A percentile compares a stretch with the other conserved stretches of the same genome.
These are phyloP conservation scores for Laothoe populi DNA, from an alignment of 2,888 invertebrate species.

Conservation along the genomic window DNA sequence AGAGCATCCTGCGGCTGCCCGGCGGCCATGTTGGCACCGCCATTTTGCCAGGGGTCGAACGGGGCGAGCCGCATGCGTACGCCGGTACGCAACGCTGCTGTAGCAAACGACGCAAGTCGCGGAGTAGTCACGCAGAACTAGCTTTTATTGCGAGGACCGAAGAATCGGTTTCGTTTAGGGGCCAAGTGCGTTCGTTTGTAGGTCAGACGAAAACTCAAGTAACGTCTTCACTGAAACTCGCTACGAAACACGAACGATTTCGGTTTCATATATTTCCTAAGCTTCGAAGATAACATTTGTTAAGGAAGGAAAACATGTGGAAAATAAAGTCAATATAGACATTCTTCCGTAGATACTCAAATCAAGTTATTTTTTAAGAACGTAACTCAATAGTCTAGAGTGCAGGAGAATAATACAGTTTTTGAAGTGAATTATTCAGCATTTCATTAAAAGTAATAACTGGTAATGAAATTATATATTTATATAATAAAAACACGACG, in stretches of 20 bases:
- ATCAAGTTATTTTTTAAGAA: neutral
- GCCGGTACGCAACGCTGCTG: conserved; percentile 72
- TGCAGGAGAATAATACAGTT: neutral
- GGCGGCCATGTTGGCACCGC: conserved; percentile 84
- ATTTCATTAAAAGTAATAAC: no score
- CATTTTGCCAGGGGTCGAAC: conserved; percentile 82
- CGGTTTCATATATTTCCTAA: conserved; percentile 63
- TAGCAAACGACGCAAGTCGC: conserved; percentile 72
- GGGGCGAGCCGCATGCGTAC: conserved; percentile 82
- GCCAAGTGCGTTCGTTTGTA: conserved; percentile 72
- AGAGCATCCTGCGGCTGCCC: conserved; percentile 82
- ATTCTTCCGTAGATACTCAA: neutral
- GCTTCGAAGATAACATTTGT: conserved; percentile 50
- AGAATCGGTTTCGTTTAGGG: conserved; percentile 58
- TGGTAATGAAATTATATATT: no score
- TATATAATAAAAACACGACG: no score
- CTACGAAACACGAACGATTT: conserved; percentile 76
- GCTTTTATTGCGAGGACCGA: conserved; percentile 56
- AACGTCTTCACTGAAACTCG: conserved; percentile 74
- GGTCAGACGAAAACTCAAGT: conserved; percentile 69
- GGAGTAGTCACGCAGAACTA: conserved; percentile 50
- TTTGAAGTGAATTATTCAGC: no score
- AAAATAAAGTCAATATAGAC: conserved; percentile 38
- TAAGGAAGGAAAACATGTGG: conserved; percentile 37
- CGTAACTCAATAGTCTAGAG: neutral